Conservation (phyloP, 2,888 invertebrate genomes). For the Cecidostiba fungosa region DNA sequence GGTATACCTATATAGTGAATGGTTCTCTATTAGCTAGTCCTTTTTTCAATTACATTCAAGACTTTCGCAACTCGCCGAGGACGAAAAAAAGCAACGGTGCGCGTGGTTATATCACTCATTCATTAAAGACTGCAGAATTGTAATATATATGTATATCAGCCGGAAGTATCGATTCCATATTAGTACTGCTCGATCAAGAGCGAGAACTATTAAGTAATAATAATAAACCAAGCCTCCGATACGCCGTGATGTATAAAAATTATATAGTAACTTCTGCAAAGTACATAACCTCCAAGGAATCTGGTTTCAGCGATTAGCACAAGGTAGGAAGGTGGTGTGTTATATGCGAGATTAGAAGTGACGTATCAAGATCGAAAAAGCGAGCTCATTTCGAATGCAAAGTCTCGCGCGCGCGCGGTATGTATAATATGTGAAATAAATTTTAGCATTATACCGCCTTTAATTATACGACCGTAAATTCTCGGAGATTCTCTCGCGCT, state of each 20-base stretch:
- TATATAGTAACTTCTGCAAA: background rate
- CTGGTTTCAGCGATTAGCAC: conserved; percentile 18
- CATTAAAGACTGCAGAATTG: background rate
- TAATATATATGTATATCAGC: background rate
- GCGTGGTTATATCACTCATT: background rate
- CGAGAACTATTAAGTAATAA: conserved; percentile 6
- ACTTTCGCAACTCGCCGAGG: background rate
- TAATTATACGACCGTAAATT: conserved; percentile 39
- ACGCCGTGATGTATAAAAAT: background rate
- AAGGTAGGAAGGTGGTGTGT: background rate
- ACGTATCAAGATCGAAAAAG: background rate
- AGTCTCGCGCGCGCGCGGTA: background rate
- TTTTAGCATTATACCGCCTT: conserved; percentile 23
- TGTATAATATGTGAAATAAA: conserved; percentile 33
- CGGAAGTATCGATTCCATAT: conserved; percentile 22
- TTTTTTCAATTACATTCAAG: background rate
- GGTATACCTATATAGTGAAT: too few species aligned
- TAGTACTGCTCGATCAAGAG: background rate
- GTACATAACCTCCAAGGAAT: background rate
- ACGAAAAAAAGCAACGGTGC: background rate
- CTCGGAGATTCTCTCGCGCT: background rate
- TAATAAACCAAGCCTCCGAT: background rate
- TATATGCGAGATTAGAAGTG: conserved; percentile 9
- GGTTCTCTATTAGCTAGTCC: background rate
- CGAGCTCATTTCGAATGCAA: conserved; percentile 42